Evolutionary conservation across 2,113 vertebrate species (phyloP).

Genomic region (Acrocephalus arundinaceus): DNA sequence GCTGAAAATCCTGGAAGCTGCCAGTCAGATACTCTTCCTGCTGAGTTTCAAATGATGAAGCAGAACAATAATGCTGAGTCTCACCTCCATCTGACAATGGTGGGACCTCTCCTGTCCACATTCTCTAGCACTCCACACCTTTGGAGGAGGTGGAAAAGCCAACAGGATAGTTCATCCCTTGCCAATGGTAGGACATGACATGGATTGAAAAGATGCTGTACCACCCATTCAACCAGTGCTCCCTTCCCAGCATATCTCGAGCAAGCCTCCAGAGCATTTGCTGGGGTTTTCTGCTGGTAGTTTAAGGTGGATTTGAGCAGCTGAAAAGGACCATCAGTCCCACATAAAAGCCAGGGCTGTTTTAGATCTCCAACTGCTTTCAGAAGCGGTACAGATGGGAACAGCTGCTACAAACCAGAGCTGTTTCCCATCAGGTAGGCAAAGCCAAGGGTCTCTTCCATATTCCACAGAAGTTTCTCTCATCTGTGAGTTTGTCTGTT

Average conservation of each 20-base stretch:
- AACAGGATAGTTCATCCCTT: rapidly evolving
- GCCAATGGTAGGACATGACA: not conserved
- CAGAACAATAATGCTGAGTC: not conserved
- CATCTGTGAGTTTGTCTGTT: not conserved
- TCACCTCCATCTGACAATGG: not conserved
- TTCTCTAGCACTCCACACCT: not conserved
- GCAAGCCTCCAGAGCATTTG: not conserved
- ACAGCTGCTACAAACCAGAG: not conserved
- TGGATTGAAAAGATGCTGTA: not conserved
- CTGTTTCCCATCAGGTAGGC: not conserved
- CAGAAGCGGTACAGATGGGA: not conserved
- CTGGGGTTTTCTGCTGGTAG: not conserved
- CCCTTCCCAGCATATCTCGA: not conserved
- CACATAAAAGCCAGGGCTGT: not conserved
- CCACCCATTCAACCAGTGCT: not conserved
- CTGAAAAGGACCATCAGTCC: not conserved
- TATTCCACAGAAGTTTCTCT: not conserved
- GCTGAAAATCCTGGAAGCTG: not conserved
- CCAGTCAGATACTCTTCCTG: not conserved
- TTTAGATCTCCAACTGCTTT: not conserved
- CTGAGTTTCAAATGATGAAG: not conserved
- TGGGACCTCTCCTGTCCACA: not conserved
- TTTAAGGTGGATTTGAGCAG: not conserved
- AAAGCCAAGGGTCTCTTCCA: not conserved
- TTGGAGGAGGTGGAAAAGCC: not conserved